Conservation (phyloP, 1,140 invertebrate genomes). For the Procambarus clarkii region DNA sequence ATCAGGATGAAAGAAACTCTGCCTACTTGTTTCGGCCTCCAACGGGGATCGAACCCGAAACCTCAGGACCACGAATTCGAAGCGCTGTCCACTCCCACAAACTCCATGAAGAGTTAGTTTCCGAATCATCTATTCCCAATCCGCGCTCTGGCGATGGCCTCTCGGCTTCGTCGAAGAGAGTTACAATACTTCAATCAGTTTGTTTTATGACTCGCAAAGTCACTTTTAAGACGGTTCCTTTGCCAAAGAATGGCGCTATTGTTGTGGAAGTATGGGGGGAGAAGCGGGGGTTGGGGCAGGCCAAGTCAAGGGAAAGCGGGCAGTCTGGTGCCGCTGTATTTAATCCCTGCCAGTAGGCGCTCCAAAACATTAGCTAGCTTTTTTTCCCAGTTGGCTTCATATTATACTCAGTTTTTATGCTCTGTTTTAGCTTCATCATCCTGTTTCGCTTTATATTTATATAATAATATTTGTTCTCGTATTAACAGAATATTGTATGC, state of each 20-base stretch:
- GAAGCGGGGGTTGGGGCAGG: background rate
- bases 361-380: background rate
- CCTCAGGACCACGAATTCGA: too few relatives aligned
- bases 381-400: background rate
- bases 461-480: too few relatives aligned
- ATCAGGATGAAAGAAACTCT: too few relatives aligned
- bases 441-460: background rate
- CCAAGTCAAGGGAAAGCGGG: background rate
- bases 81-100: background rate
- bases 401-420: background rate
- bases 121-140: background rate
- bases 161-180: background rate
- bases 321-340: background rate
- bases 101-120: background rate
- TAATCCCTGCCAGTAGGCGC: background rate
- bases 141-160: background rate
- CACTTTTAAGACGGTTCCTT: slow-evolving; percentile 4
- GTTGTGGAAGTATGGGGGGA: background rate
- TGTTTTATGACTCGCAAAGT: slow-evolving; percentile 3
- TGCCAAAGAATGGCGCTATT: background rate
- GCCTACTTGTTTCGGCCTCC: too few relatives aligned
- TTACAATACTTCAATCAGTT: background rate
- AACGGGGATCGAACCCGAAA: too few relatives aligned
- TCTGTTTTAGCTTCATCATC: background rate
- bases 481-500: too few relatives aligned